Evolutionary conservation across 2,888 invertebrate species (phyloP), one percentile per base, ranked within the genome.

Genomic region (Cheilosia grossa): DNA sequence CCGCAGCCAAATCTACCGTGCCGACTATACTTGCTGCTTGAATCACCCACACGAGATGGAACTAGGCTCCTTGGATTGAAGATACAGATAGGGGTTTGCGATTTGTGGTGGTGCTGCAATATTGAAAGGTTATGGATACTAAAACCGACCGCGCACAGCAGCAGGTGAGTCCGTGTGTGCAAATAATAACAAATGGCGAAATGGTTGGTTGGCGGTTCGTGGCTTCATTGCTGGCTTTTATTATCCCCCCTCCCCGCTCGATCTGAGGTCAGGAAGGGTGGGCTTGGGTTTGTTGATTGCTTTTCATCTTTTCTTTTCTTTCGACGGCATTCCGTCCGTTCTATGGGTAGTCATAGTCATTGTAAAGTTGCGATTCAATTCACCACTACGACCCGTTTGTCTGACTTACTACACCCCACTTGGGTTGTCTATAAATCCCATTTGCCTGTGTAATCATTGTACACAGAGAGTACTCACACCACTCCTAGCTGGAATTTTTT

Each of bases 161-260:
- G 37, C 78, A 67, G 82, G 78, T 82, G 67, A 67, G 47, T 53
- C 40, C 37, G 54, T 73, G 54, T 67, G 64, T 77, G 59, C 72
- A 77, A 82, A 78, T 61, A 82, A 82, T 73, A 82, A 61, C 72
- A 78, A 77, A 77, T 77, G 58, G 70, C 42, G 51, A 77, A 78
- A 44, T 77, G 66, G 19, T 49, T 54, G 66, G 67, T 54, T 61
- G 44, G 44, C 58, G 58, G 54, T 42, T 61, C 33, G 56, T 72
- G 59, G 78, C 61, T 82, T 82, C 73, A 82, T 82, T 79, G 82
- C 78, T 78, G 19, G 67, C 67, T 78, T 78, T 67, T 78, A 69
- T 73, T 82, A 78, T 73, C 63, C 73, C 63, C 63, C 27, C 27
- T 7, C 27, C 1, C 27, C 5, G 4, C 30, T 63, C 66, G 42